Percentiles rank a stretch among this genome's conserved stretches.
Evolutionary conservation across 2,113 vertebrate species (phyloP).

Genomic region (Pseudolaguvia tuberculata): DNA sequence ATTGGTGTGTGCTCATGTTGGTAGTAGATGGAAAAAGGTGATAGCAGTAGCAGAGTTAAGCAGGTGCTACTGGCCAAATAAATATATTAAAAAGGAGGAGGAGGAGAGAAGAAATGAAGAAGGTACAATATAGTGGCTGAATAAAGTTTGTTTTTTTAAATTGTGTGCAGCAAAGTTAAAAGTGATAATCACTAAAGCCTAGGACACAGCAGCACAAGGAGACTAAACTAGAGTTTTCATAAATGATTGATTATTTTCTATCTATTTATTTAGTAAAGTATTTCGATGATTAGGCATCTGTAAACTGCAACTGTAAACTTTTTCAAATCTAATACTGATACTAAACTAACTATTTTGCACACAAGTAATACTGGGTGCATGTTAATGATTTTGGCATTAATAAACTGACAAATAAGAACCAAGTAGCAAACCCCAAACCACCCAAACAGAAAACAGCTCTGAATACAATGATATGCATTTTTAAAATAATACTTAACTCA

Average conservation of each 20-base stretch:
- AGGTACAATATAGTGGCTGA: neutral
- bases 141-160: neutral
- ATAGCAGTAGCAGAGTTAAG: conserved; percentile 3
- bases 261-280: neutral
- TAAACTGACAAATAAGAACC: neutral
- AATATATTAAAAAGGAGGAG: conserved; percentile 26
- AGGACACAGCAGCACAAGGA: neutral
- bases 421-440: neutral
- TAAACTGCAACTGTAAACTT: neutral
- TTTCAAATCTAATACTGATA: neutral
- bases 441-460: neutral
- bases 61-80: neutral
- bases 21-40: neutral
- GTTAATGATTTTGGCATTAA: neutral
- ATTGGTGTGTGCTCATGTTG: conserved; percentile 25
- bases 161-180: neutral
- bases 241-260: neutral
- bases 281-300: no score
- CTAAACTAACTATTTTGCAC: neutral
- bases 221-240: no score
- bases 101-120: conserved; percentile 3
- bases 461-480: no score
- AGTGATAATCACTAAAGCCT: neutral
- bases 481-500: no score
- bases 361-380: neutral